Conservation (phyloP, 2,888 invertebrate genomes). For the Amiota minor region DNA sequence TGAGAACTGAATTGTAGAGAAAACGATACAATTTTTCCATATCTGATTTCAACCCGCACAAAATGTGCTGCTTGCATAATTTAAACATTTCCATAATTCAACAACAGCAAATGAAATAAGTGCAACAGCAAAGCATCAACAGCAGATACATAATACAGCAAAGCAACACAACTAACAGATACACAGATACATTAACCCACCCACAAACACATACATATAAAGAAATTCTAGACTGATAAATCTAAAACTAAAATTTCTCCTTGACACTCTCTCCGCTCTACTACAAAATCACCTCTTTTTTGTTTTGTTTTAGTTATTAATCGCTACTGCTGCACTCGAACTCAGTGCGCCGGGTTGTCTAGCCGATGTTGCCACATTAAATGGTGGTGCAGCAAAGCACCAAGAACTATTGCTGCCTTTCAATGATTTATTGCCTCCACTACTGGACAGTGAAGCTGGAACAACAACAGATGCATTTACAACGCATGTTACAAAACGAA, state of each 20-base stretch:
- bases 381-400: conserved; percentile 48
- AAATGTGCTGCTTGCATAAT: conserved; percentile 17
- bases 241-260: not conserved
- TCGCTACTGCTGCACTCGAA: conserved; percentile 59
- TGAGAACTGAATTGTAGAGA: too few relatives aligned
- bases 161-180: not conserved
- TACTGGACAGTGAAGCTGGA: conserved; percentile 43
- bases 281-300: conserved; percentile 1
- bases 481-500: conserved; percentile 24
- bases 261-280: not conserved
- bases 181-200: not conserved
- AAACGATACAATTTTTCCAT: too few relatives aligned
- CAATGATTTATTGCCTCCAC: conserved; percentile 69
- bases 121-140: not conserved
- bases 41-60: not conserved
- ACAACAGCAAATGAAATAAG: not conserved
- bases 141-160: not conserved
- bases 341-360: conserved; percentile 45
- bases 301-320: conserved; percentile 56
- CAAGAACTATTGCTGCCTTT: conserved; percentile 60
- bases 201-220: not conserved
- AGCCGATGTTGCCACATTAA: conserved; percentile 60
- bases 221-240: not conserved
- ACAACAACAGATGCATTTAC: conserved; percentile 35
- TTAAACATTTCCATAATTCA: conserved; percentile 24